Base-by-base conservation (phyloP, 1,140 invertebrate genomes). In the Matsumurasca onukii region DNA sequence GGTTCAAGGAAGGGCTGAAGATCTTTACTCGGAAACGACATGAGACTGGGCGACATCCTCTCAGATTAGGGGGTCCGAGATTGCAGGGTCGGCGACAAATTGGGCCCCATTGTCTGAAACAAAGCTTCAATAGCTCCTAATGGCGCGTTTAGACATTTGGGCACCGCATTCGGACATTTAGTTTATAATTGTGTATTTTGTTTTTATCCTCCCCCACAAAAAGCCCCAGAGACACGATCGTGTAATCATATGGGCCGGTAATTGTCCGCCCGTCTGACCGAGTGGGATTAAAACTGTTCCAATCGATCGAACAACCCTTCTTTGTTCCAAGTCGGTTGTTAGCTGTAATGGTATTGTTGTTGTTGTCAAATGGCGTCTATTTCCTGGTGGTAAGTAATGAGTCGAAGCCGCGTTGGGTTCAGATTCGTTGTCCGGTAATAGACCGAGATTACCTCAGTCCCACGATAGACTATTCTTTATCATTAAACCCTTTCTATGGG, bases 201-300 rank as follows among this genome's bases (percentile, higher is more conserved):
- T 59, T 59, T 59, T 59, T 59, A 59, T 59, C 55, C 55, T 59
- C 55, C 55, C 55, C 55, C 55, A 59, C 55, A 59, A 59, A 59
- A 59, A 59, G 25, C 12, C 49, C 13, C 22, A 9, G 5, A 17
- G 34, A 9, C 34, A 39, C 34, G 34, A 39, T 39, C 34, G 17
- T 9, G 22, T 59, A 59, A 59, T 59, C 15, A 59, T 24, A 59
- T 24, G 55, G 55, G 25, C 3, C 25, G 25, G 55, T 59, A 59
- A 59, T 59, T 13, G 55, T 59, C 5, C 12, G 22, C 15, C 2
- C 30, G 22, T 24, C 12, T 15, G 2, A 27, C 13, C 5, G 24
- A 39, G 55, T 29, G 9, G 55, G 55, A 59, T 59, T 59, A 59
- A 59, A 59, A 59, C 55, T 29, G 55, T 59, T 59, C 55, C 55